Base-by-base conservation (phyloP, 2,888 invertebrate genomes). In the Cordilura impudica region DNA sequence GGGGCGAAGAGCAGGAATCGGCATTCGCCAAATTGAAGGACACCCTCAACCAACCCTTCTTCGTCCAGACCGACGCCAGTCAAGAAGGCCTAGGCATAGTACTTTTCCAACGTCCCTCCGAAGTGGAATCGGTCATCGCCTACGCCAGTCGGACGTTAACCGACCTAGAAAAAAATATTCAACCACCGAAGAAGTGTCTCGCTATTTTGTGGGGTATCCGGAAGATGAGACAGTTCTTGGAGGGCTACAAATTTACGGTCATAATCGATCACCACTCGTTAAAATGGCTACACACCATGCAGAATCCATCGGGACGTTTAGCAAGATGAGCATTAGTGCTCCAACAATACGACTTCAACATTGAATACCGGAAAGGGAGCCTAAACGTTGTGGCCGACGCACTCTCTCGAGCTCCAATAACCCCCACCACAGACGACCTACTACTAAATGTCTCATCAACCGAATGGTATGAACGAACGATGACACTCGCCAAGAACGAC, bases 281-380 rank as follows among this genome's bases (percentile, higher is more conserved):
- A n/a, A n/a, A n/a, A n/a, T 81, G 78, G 80, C 14, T 82, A 0
- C 63, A 81, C 31, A 47, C 58, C 0, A 19, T 81, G 1, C 54
- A 81, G 4, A 81, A 47, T 18, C 80, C 81, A 0, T 45, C 71
- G 0, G 76, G 79, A 0, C 65, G 81, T 12, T n/a, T 82, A 1
- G 81, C 75, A 2, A 51, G 80, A 0, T 82, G 82, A 75, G 78
- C 77, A 0, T 16, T 80, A 1, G 76, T 81, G 18, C 16, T 82
- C 0, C 61, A 81, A 10, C 77, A 81, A 19, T 81, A 69, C 4
- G 45, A 49, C 1, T 82, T 75, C 21, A 39, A 49, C 0, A 45
- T 81, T 0, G 23, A 74, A 4, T 81, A 78, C 7, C 23, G 73
- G 1, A 58, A 54, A 7, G 71, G 78, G 0, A 70, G 19, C 4